Evolutionary conservation across 2,113 vertebrate species (phyloP), one percentile per base, ranked within the genome.

Genomic region (Platysteira castanea): DNA sequence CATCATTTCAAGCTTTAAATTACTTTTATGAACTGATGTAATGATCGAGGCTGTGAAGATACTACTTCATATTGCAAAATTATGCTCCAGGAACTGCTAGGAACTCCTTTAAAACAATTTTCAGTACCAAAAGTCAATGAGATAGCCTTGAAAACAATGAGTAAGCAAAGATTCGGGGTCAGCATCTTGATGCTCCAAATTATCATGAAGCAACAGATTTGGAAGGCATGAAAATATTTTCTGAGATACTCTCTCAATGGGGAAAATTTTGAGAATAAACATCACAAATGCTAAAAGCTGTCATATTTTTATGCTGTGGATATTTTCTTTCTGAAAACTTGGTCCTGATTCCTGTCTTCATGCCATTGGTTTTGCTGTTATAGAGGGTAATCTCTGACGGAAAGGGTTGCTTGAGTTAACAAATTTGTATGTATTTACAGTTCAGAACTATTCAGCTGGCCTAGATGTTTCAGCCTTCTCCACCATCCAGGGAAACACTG

Each of bases 401-500:
- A 42, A 70, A 65, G 19, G 3, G 10, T 26, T 65, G 2, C 21
- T 69, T 60, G 13, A 7, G 54, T n/a, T 73, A 64, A 63, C 3
- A 59, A 12, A 53, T 46, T 28, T 87, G 2, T 5, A 8, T 7
- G 7, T 47, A 57, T 49, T 74, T 70, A 22, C 21, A 44, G 14
- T 37, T 50, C 21, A 54, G 37, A 67, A 3, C 2, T 44, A 19
- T 70, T 28, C 12, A 60, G 13, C 13, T 84, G 63, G 8, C 6
- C 23, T 23, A 44, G 12, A 6, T 24, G 4, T n/a, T 56, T 65
- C 50, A 60, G n/a, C 9, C 11, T 59, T 79, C 30, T 75, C 35
- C 8, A 21, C 44, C 26, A 49, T 20, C 47, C 1, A 1, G 1
- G 1, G 15, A 67, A 28, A 60, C 17, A 35, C 7, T 56, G 50